A percentile compares a stretch with the other conserved stretches of the same genome.
phyloP scores from a whole-genome alignment of 1,140 invertebrate genomes.

The Bicyclus anynana region DNA sequence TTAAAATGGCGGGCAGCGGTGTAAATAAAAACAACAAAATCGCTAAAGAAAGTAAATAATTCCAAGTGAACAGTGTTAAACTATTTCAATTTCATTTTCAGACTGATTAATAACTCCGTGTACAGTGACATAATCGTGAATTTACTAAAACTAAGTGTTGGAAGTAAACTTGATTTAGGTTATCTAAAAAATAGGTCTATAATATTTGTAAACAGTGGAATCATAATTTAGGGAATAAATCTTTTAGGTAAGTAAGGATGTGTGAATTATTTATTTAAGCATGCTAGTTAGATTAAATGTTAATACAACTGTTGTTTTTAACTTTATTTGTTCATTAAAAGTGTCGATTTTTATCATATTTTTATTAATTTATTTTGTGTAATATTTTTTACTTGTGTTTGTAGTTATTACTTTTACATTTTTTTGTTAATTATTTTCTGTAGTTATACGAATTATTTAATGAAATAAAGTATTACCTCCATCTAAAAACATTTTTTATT shows the following conservation, averaged over 20 bases:
- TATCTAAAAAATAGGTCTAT: conserved; percentile 2
- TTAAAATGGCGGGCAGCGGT: conserved; percentile 30
- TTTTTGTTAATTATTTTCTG: too few relatives aligned
- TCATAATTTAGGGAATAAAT: background rate
- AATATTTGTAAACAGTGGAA: conserved; percentile 26
- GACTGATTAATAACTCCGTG: background rate
- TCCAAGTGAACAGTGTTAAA: background rate
- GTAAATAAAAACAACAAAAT: background rate
- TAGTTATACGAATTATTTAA: too few relatives aligned
- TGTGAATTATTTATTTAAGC: background rate
- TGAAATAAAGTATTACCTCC: too few relatives aligned
- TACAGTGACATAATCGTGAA: background rate
- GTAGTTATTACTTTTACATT: too few relatives aligned
- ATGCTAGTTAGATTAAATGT: background rate
- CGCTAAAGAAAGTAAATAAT: background rate
- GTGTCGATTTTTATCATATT: too few relatives aligned
- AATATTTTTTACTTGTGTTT: too few relatives aligned
- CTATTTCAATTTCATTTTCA: background rate
- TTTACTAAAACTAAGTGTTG: background rate
- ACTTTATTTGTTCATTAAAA: too few relatives aligned
- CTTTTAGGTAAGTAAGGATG: conserved; percentile 5
- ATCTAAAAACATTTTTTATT: too few relatives aligned
- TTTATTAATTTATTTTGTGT: too few relatives aligned
- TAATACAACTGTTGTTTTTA: too few relatives aligned
- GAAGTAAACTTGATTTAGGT: conserved; percentile 3